phyloP scores from a whole-genome alignment of 2,797 vertebrate species.

The Apogon hyalosoma region DNA sequence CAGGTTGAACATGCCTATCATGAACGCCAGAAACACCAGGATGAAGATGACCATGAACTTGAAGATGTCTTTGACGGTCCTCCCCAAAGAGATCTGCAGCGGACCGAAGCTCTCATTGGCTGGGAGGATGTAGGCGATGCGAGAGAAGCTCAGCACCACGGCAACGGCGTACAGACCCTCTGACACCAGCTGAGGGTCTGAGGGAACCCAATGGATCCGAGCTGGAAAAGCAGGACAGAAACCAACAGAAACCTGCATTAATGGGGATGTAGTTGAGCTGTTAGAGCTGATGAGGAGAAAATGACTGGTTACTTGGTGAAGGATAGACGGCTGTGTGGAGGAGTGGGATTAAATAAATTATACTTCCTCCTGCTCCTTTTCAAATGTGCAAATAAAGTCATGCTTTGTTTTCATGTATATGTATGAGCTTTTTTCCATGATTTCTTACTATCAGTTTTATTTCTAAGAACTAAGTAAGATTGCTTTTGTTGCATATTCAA shows the following conservation, averaged over 20 bases:
- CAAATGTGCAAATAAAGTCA: no score
- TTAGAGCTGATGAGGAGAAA: no score
- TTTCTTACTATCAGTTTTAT: no score
- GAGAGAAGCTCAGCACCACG: conserved; percentile 97
- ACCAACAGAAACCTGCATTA: no score
- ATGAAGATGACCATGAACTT: conserved; percentile 99
- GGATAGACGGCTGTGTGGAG: no score
- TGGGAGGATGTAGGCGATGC: conserved; percentile 98
- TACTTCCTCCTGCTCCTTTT: no score
- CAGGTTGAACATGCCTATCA: conserved; percentile 99
- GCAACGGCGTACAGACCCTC: conserved; percentile 97
- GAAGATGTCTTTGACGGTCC: conserved; percentile 98
- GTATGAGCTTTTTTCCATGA: no score
- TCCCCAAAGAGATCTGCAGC: conserved; percentile 96
- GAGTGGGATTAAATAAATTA: no score
- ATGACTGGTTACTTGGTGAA: no score
- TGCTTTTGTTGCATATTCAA: no score
- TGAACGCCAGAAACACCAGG: conserved; percentile 98
- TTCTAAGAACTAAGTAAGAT: no score
- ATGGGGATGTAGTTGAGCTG: background rate
- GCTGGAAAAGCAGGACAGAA: conserved; percentile 78
- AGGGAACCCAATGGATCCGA: conserved; percentile 93
- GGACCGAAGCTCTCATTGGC: conserved; percentile 99
- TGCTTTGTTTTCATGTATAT: no score
- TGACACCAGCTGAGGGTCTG: conserved; percentile 96